Percentiles rank a stretch among this genome's conserved stretches.
Conservation (phyloP, 2,797 vertebrate genomes). For the Gambelia wislizenii region DNA sequence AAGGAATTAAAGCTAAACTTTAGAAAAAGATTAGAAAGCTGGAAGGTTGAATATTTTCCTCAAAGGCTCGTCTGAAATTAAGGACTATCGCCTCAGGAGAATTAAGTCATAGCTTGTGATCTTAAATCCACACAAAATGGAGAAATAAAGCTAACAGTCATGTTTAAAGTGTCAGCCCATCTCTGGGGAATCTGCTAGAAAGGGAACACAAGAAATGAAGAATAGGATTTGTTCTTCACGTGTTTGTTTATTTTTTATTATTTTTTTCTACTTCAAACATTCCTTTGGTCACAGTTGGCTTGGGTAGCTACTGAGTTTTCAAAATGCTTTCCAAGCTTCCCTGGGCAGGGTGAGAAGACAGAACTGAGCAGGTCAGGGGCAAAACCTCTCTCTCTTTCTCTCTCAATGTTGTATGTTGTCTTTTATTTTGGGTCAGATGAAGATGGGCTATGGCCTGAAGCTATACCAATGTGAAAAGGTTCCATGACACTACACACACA, state of each 20-base stretch:
- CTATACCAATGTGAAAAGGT: too few relatives aligned
- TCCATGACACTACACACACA: too few relatives aligned
- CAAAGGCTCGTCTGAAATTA: conserved; percentile 33
- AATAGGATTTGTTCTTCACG: background rate
- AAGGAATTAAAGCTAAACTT: conserved; percentile 53
- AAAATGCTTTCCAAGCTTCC: background rate
- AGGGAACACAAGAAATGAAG: background rate
- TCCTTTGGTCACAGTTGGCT: background rate
- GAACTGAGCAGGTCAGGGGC: too few relatives aligned
- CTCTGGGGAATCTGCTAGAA: conserved; percentile 27
- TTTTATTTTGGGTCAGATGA: background rate
- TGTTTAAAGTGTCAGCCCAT: conserved; percentile 31
- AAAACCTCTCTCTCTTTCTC: background rate
- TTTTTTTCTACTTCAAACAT: background rate
- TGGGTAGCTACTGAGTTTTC: background rate
- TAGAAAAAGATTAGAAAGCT: conserved; percentile 45
- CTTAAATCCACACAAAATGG: conserved; percentile 30
- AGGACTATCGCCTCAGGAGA: conserved; percentile 26
- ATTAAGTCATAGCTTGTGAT: conserved; percentile 44
- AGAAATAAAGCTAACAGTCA: conserved; percentile 50
- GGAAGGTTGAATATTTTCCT: conserved; percentile 33
- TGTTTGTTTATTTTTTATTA: conserved; percentile 22
- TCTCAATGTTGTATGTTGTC: background rate
- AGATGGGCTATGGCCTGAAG: too few relatives aligned
- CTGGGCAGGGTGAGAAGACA: background rate